Base-by-base conservation (phyloP, 23 tunicate species). In the Corella eumyota region DNA sequence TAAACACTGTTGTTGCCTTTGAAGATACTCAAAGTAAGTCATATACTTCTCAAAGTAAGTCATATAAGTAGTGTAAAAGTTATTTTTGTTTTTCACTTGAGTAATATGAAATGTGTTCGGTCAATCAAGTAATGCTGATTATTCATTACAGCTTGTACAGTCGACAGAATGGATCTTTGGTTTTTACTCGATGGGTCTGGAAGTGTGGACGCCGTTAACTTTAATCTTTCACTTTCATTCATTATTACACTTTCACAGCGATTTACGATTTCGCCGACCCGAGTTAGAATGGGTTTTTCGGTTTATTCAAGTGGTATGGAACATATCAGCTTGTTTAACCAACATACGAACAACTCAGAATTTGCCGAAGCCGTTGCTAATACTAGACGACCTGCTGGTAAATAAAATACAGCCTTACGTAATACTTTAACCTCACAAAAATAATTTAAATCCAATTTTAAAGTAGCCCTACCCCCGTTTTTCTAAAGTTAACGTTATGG, bases 171-270 rank as follows among this genome's bases (percentile, higher is more conserved):
- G 66, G 76, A 70, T 59, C 66, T 70, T 1, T 70, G 66, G 66
- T 70, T 70, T 46, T 31, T 70, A 30, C 24, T 70, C 21, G 76
- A 70, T 40, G 76, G 76, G 4, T 70, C 76, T 6, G 66, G 76
- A 20, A 70, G 76, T 46, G 38, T 70, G 1, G 40, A 25, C 4
- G 1, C 2, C 13, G n/a, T 7, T 1, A 38, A 70, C 45, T 70
- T 58, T 29, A 29, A 25, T 1, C 35, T 9, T 4, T 58, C 50
- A 4, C 28, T 70, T 44, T 21, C 58, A 1, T 70, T 70, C 22
- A 66, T 70, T 44, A 58, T 40, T 59, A 26, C 58, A 44, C 35
- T 59, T 29, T 26, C 76, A 3, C 4, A 50, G 6, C n/a, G 15
- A n/a, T 70, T 70, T 30, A n/a, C 20, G 0, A 70, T 70, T 32